Base-by-base conservation (phyloP, 2,113 vertebrate genomes). In the Nothobranchius kuhntae region DNA sequence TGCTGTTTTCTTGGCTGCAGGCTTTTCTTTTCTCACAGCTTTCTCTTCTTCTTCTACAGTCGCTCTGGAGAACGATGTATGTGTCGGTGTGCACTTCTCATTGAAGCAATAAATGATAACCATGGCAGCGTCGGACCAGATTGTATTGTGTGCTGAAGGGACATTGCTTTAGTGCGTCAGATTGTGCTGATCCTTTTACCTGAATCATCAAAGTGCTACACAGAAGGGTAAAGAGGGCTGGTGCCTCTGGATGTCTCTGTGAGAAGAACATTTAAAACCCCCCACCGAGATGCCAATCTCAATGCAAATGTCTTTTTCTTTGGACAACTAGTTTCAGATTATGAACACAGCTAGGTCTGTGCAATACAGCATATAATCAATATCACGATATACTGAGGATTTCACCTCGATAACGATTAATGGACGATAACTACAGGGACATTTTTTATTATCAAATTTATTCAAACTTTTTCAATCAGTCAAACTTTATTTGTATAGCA, bases 41-140 rank as follows among this genome's bases (percentile, higher is more conserved):
- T 11, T 61, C 65, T 50, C n/a, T 26, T 60, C 46, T 71, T 61
- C 45, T 26, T 21, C 35, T 59, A 24, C 44, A 15, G 65, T 76
- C 75, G 68, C 68, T 73, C 68, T 66, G 59, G 46, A 73, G 72
- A 78, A 70, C 58, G 35, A 53, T 65, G 76, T 65, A 71, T 70
- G 83, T 61, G 74, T 60, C 63, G 68, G 68, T 2, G 13, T n/a
- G 1, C 6, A 55, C 65, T n/a, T 80, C 85, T 83, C 79, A 65
- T 58, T 65, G 68, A 83, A 57, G 73, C 73, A 68, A 71, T 78
- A 83, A 84, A 82, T 77, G 85, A 88, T 74, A 87, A 77, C 78
- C 78, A 30, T 77, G 83, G 78, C 74, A 65, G 72, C 80, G 47
- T 82, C 71, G 50, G 57, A 78, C 46, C 48, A 74, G 81, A 77